A percentile compares a stretch with the other conserved stretches of the same genome.
phyloP scores from a whole-genome alignment of 1,140 invertebrate species.

The Drosophila bocqueti region DNA sequence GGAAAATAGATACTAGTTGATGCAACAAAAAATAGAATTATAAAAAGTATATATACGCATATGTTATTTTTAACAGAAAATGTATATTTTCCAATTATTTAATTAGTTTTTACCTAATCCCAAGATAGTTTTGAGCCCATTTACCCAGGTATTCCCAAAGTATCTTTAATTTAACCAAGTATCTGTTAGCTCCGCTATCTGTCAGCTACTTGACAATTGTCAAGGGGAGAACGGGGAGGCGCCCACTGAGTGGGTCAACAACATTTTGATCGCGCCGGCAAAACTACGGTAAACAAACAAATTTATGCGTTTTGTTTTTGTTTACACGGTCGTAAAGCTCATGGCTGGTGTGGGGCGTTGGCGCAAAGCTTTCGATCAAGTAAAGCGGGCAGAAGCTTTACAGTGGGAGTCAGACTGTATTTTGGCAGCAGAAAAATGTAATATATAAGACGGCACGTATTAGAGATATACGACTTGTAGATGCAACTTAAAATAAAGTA shows the following conservation, averaged over 20 bases:
- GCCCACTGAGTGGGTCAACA: slow-evolving; percentile 43
- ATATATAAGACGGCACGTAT: background rate
- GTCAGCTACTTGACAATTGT: slow-evolving; percentile 6
- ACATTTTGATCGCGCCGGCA: slow-evolving; percentile 53
- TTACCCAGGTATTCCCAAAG: background rate
- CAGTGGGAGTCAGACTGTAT: slow-evolving; percentile 2
- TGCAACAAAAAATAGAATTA: no score
- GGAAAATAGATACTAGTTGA: no score
- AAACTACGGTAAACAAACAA: slow-evolving; percentile 62
- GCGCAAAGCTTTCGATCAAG: slow-evolving; percentile 33
- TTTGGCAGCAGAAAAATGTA: background rate
- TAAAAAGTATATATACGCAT: no score
- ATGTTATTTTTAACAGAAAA: background rate
- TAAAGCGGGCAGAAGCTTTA: background rate
- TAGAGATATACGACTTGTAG: no score
- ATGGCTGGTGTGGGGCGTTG: slow-evolving; percentile 32
- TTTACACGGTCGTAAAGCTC: slow-evolving; percentile 29
- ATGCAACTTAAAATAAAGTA: no score
- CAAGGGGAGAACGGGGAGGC: slow-evolving; percentile 7
- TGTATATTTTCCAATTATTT: background rate
- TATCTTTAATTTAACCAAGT: background rate
- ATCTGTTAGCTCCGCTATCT: slow-evolving; percentile 4
- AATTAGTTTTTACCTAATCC: background rate
- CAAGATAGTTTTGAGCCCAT: background rate
- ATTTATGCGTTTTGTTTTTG: slow-evolving; percentile 24